phyloP scores from a whole-genome alignment of 2,888 invertebrate genomes.

The Unio pictorum region DNA sequence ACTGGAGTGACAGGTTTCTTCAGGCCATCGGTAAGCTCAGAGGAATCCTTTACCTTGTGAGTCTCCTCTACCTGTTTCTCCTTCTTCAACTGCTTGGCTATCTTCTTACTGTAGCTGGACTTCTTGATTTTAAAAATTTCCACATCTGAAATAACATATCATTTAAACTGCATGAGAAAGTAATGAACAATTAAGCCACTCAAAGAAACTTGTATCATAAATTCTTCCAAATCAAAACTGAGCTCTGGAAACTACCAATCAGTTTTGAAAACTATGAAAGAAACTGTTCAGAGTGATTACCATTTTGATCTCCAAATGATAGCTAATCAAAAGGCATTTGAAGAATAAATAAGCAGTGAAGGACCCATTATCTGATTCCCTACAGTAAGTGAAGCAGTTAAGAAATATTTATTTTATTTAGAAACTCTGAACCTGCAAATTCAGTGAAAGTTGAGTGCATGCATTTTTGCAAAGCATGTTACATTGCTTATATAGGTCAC shows the following conservation, averaged over 20 bases:
- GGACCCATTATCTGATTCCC: no score
- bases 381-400: no score
- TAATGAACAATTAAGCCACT: constrained; percentile 15
- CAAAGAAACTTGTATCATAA: not conserved
- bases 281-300: no score
- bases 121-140: constrained; percentile 97
- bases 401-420: no score
- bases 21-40: not conserved
- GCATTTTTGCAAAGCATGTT: no score
- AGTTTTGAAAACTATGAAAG: no score
- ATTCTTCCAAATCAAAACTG: not conserved
- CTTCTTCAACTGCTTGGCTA: constrained; percentile 79
- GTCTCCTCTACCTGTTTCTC: constrained; percentile 72
- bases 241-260: not conserved
- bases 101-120: constrained; percentile 88
- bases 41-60: constrained; percentile 45
- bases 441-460: no score
- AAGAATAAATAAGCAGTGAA: no score
- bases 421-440: no score
- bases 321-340: no score
- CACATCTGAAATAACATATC: constrained; percentile 76
- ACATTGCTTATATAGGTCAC: no score
- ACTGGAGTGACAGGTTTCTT: constrained; percentile 9
- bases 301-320: no score
- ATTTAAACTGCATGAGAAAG: constrained; percentile 23